Evolutionary conservation across 2,113 vertebrate species (phyloP), one percentile per base, ranked within the genome.

Genomic region (Larimichthys crocea): DNA sequence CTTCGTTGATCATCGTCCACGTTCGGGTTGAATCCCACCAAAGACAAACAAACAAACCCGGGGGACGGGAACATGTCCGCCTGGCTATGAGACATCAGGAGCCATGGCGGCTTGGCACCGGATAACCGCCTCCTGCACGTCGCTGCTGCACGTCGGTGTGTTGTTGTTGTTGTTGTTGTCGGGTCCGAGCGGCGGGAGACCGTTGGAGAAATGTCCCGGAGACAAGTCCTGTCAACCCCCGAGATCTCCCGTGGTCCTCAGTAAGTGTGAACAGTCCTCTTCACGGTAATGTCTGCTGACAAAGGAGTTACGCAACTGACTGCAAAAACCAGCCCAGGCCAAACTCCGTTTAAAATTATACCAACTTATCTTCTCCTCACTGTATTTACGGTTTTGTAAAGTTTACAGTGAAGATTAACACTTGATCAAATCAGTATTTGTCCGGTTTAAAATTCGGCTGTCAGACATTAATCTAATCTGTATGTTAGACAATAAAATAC

Each of bases 201-300:
- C 89, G 40, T 11, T 79, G 35, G 82, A 84, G 15, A 84, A 84
- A 92, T 94, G 93, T 70, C 6, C 2, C 15, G 49, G 60, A 0
- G 73, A 68, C 69, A 74, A 82, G 44, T n/a, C 68, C 0, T 89
- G 93, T 76, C 10, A 0, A 29, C 26, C 86, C 15, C 35, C 76
- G 0, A 87, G 88, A 89, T 93, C 94, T 3, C 95, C 95, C 3
- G 95, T 96, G 22, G 92, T 96, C n/a, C 91, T 96, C 52, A 91
- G 95, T 96, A 87, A 94, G 95, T 94, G 16, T 22, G 16, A 55
- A 16, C 17, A 0, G 0, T 44, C 4, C 20, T 26, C 2, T 35
- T 76, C 2, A 16, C 0, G 3, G 10, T 2, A 0, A 1, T 48
- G 4, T 62, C 14, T 74, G 26, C 68, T 71, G 46, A 1, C 5